These are phyloP conservation scores for Lanistes nyassanus DNA, from an alignment of 1,140 invertebrate genomes.

Conservation along the genomic window DNA sequence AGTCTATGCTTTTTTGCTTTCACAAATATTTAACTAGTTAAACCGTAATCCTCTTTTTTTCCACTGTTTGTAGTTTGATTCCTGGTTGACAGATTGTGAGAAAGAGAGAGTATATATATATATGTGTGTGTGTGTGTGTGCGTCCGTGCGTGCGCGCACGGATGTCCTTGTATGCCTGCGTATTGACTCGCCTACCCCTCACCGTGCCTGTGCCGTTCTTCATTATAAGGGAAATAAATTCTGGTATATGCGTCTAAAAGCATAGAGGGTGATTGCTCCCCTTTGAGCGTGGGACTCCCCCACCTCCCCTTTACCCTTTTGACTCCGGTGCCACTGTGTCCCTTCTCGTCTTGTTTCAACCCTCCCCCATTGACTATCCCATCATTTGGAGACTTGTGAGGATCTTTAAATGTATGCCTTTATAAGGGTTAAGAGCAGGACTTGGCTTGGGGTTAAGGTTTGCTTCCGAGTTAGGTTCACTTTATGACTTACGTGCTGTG, in stretches of 20 bases:
- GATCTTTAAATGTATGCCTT: too few relatives aligned
- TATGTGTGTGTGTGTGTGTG: slow-evolving; percentile 9
- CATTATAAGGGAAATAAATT: background rate
- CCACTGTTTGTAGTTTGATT: background rate
- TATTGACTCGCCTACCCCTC: too few relatives aligned
- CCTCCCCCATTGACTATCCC: too few relatives aligned
- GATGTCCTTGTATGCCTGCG: slow-evolving; percentile 5
- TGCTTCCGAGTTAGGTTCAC: too few relatives aligned
- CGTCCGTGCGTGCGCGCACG: slow-evolving; percentile 1
- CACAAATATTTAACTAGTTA: background rate
- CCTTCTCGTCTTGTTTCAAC: background rate
- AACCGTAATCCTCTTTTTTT: background rate
- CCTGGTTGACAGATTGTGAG: background rate
- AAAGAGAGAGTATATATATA: background rate
- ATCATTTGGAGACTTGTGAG: too few relatives aligned
- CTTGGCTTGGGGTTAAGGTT: too few relatives aligned
- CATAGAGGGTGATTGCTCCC: background rate
- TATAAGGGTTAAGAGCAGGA: too few relatives aligned
- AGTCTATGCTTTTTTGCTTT: background rate
- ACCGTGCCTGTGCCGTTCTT: too few relatives aligned
- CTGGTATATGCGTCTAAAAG: too few relatives aligned
- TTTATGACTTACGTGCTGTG: too few relatives aligned
- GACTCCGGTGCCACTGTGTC: background rate
- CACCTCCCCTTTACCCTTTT: background rate
- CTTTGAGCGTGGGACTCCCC: background rate